Percentiles rank a stretch among this genome's conserved stretches.
Conservation (phyloP, 2,113 vertebrate genomes). For the Zosterops lateralis region DNA sequence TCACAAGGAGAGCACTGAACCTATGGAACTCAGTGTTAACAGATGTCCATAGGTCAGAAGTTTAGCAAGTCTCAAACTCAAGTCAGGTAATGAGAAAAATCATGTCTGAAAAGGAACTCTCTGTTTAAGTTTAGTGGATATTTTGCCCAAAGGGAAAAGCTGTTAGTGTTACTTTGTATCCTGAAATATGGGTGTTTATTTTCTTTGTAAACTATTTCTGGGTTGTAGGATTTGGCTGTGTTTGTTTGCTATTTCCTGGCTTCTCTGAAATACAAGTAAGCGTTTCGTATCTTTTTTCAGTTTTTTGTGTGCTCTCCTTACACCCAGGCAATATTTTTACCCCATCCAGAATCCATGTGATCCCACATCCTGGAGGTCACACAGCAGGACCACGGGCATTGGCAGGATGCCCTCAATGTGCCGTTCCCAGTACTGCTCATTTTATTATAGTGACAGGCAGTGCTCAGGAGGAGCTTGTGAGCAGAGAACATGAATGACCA, state of each 20-base stretch:
- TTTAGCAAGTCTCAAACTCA: background rate
- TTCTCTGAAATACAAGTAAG: background rate
- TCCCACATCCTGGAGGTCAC: background rate
- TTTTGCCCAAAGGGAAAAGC: background rate
- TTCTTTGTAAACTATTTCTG: background rate
- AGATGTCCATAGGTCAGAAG: background rate
- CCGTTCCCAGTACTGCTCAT: background rate
- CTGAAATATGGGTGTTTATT: background rate
- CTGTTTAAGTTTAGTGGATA: background rate
- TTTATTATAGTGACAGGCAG: background rate
- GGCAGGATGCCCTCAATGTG: background rate
- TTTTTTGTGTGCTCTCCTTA: background rate
- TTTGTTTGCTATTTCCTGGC: background rate
- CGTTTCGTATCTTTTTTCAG: background rate
- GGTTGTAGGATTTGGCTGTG: background rate
- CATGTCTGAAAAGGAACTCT: background rate
- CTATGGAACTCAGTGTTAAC: background rate
- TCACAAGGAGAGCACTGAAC: background rate
- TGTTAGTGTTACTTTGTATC: background rate
- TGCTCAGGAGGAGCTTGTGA: background rate
- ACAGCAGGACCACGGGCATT: background rate
- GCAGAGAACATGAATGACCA: background rate
- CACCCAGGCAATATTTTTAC: background rate
- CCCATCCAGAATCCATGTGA: background rate
- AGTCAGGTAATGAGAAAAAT: background rate